Percentiles rank a stretch among this genome's conserved stretches.
These are phyloP conservation scores for Mya arenaria DNA, from an alignment of 1,140 invertebrate species.

Conservation along the genomic window DNA sequence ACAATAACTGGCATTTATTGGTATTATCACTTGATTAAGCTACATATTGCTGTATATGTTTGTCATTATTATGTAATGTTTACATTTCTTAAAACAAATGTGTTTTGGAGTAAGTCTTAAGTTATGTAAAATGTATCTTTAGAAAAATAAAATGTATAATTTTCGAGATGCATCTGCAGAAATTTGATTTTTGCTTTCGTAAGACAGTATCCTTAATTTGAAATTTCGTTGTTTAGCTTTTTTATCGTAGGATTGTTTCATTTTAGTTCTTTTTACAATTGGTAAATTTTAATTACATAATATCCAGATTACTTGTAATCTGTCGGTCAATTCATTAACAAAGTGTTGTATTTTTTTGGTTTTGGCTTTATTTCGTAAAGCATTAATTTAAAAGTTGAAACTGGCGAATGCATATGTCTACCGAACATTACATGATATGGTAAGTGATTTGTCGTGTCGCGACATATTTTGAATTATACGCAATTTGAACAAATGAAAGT, in stretches of 20 bases:
- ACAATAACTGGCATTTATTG: too few relatives aligned
- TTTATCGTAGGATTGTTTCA: not conserved
- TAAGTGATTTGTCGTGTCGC: not conserved
- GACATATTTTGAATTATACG: not conserved
- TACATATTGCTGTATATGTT: too few relatives aligned
- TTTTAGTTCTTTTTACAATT: not conserved
- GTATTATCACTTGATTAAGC: too few relatives aligned
- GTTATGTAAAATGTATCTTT: conserved; percentile 23
- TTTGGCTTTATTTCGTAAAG: not conserved
- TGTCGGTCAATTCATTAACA: not conserved
- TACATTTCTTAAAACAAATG: not conserved
- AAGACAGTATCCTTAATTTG: conserved; percentile 47
- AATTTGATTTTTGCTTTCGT: conserved; percentile 7
- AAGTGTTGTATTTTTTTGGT: not conserved
- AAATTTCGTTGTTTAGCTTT: conserved; percentile 31
- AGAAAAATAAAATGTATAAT: conserved; percentile 35
- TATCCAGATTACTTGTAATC: not conserved
- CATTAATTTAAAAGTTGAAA: not conserved
- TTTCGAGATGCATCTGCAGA: conserved; percentile 47
- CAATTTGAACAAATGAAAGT: not conserved
- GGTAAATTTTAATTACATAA: not conserved
- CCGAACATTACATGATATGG: not conserved
- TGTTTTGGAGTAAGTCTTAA: conserved; percentile 62
- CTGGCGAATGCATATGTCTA: not conserved
- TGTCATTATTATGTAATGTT: not conserved